Evolutionary conservation across 2,113 vertebrate species (phyloP), one percentile per base, ranked within the genome.

Genomic region (Arvicanthis niloticus): DNA sequence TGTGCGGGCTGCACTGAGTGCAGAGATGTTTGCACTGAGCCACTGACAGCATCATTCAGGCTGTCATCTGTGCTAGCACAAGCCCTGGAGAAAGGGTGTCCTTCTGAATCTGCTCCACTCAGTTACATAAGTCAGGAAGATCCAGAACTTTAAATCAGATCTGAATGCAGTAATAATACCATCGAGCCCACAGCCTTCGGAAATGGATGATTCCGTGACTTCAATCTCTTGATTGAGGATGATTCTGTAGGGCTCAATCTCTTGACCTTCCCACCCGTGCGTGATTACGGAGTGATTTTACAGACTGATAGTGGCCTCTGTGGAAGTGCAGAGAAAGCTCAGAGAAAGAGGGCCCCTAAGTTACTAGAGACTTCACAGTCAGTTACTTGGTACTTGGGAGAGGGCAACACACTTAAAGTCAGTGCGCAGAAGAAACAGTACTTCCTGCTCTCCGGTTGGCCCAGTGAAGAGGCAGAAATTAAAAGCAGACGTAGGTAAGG

Each of bases 391-490:
- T 22, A 3, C 2, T 1, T 1, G 40, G 75, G 31, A 7, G 60
- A 37, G 37, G 56, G 37, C 4, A 4, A 45, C n/a, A 53, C 15
- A 13, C 73, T 19, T 0, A 31, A 51, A 31, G 5, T 84, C 81
- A 10, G 58, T 10, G 60, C 5, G 17, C 15, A 76, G 26, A 51
- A 37, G 3, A 34, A 29, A 2, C 4, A 12, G 17, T 37, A 13
- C n/a, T 48, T 4, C 21, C 19, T 42, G 16, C 12, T 15, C 16
- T 13, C 3, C 0, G 4, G 26, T 7, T 9, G 4, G 29, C 2
- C 34, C 34, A 7, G 37, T 0, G 34, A 67, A 37, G 58, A 8
- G 7, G 31, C 40, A 65, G 85, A 40, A 29, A 56, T 8, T 24
- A 72, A 87, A 67, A 16, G 8, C 9, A 72, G n/a, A n/a, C 1